Percentiles rank a stretch among this genome's conserved stretches.
Conservation (phyloP, 2,888 invertebrate genomes). For the Stratiomys singularior region DNA sequence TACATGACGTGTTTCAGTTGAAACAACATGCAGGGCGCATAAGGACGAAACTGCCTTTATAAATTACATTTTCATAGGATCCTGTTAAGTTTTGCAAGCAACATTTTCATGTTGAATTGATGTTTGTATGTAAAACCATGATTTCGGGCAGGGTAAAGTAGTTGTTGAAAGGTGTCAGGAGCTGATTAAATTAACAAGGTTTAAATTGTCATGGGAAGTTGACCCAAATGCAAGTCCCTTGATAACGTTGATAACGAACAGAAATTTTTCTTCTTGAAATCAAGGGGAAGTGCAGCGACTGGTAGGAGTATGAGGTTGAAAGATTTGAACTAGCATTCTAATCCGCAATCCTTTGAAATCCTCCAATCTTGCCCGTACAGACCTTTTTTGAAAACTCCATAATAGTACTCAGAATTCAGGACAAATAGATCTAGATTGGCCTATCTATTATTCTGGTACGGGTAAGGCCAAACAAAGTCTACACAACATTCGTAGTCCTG, state of each 20-base stretch:
- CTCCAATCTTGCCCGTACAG: too few species aligned
- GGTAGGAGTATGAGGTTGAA: too few species aligned
- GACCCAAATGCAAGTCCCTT: too few species aligned
- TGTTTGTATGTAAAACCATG: background rate
- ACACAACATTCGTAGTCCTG: background rate
- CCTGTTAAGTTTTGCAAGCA: constrained; percentile 40
- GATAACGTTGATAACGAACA: too few species aligned
- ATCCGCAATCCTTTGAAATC: too few species aligned
- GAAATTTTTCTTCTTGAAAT: too few species aligned
- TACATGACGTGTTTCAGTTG: background rate
- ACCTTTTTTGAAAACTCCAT: background rate
- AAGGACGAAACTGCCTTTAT: constrained; percentile 33
- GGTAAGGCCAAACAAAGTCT: background rate
- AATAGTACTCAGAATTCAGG: background rate
- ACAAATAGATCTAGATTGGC: background rate
- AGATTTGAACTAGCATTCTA: too few species aligned
- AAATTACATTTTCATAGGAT: constrained; percentile 39
- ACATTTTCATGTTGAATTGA: constrained; percentile 46
- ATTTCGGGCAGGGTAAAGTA: too few species aligned
- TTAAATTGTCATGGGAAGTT: too few species aligned
- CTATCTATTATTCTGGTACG: background rate
- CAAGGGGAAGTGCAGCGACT: too few species aligned
- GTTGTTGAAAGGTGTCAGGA: too few species aligned
- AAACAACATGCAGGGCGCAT: background rate
- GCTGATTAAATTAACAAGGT: too few species aligned